Conservation (phyloP, 2,888 invertebrate genomes). For the Masnerella sp. region DNA sequence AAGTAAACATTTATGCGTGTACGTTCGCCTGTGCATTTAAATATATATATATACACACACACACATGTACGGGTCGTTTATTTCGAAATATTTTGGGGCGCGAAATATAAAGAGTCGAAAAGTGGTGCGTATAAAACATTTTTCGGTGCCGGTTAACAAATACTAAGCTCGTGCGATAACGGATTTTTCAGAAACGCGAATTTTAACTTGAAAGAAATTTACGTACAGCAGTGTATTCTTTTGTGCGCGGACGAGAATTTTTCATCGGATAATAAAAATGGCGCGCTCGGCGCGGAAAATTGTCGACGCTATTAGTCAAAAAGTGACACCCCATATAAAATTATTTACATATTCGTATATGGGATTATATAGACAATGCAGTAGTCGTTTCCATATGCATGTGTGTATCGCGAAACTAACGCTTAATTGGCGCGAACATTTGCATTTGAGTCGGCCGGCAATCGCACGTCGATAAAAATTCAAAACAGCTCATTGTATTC, state of each 20-base stretch:
- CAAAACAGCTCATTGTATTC: constrained; percentile 76
- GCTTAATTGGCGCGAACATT: constrained; percentile 73
- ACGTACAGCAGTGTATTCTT: too few relatives aligned
- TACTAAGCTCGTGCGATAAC: too few relatives aligned
- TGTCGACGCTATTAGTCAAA: too few relatives aligned
- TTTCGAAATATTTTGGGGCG: constrained; percentile 24
- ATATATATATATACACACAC: too few relatives aligned
- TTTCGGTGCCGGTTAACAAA: too few relatives aligned
- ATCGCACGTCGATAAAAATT: constrained; percentile 74
- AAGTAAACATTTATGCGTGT: constrained; percentile 16
- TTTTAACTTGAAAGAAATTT: too few relatives aligned
- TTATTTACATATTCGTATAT: constrained; percentile 18
- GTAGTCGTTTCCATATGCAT: constrained; percentile 25
- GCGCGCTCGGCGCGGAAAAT: too few relatives aligned
- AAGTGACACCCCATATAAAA: neutral
- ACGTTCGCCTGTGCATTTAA: constrained; percentile 24
- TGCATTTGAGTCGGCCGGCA: constrained; percentile 65
- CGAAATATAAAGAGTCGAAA: too few relatives aligned
- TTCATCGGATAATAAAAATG: too few relatives aligned
- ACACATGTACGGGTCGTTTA: neutral
- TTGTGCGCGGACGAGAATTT: too few relatives aligned
- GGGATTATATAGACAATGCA: constrained; percentile 12
- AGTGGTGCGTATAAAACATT: too few relatives aligned
- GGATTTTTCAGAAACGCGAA: too few relatives aligned
- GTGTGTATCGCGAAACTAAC: constrained; percentile 65